These are phyloP conservation scores for Bellardia bayeri DNA, from an alignment of 2,888 invertebrate genomes.

Conservation along the genomic window DNA sequence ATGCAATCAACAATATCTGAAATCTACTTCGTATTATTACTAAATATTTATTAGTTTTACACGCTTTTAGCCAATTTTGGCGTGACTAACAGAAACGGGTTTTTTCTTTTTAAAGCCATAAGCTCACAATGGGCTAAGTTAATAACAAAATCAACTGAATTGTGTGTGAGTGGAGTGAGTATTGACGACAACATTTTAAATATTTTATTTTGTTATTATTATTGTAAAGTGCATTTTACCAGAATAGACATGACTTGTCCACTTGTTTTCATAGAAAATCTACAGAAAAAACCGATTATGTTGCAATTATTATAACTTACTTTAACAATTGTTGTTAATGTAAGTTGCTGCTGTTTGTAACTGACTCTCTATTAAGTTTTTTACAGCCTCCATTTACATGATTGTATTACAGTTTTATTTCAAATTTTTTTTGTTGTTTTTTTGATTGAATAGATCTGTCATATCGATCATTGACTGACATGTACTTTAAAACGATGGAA, in stretches of 20 bases:
- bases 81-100: constrained; percentile 59
- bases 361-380: constrained; percentile 25
- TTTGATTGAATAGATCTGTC: constrained; percentile 68
- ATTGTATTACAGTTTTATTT: constrained; percentile 35
- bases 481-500: not conserved
- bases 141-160: not conserved
- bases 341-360: constrained; percentile 32
- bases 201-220: constrained; percentile 5
- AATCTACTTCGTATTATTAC: not conserved
- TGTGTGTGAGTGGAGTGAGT: constrained; percentile 6
- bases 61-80: constrained; percentile 71
- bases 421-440: constrained; percentile 15
- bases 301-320: constrained; percentile 59
- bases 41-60: constrained; percentile 68
- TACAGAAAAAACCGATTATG: constrained; percentile 44
- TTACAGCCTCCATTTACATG: constrained; percentile 53
- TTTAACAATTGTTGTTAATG: constrained; percentile 28
- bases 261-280: constrained; percentile 23
- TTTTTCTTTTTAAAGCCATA: constrained; percentile 48
- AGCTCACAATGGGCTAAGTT: constrained; percentile 4
- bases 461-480: constrained; percentile 62
- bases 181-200: constrained; percentile 37
- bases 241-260: constrained; percentile 60
- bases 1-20: not conserved
- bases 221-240: constrained; percentile 28